phyloP scores from a whole-genome alignment of 2,113 vertebrate genomes.

The Zosterops pallidus region DNA sequence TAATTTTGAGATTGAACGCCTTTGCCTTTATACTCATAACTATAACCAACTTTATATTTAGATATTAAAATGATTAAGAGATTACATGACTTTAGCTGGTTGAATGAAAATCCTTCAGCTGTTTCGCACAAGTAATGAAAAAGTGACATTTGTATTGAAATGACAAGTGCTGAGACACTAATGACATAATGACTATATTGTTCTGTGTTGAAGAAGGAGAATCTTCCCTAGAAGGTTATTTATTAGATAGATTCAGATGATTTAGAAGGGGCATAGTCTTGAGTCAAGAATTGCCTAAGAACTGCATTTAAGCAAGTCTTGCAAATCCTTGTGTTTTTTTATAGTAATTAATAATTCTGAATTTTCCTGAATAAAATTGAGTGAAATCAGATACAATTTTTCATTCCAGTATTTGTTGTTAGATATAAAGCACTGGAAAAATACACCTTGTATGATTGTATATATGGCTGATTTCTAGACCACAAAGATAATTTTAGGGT shows the following conservation, averaged over 20 bases:
- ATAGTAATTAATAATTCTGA: background rate
- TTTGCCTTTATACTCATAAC: background rate
- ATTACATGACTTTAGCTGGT: background rate
- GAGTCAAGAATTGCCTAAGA: background rate
- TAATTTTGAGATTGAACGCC: background rate
- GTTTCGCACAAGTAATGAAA: background rate
- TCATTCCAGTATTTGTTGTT: background rate
- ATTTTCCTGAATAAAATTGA: background rate
- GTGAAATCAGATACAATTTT: background rate
- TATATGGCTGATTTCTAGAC: background rate
- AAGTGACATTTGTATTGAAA: background rate
- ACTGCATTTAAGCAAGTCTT: background rate
- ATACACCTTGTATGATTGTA: background rate
- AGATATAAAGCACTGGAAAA: background rate
- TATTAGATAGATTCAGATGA: background rate
- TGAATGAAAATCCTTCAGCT: background rate
- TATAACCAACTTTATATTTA: background rate
- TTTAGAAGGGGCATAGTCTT: background rate
- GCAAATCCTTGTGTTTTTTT: background rate
- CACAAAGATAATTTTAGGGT: background rate
- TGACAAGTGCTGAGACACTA: background rate
- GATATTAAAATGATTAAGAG: background rate
- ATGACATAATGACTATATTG: background rate
- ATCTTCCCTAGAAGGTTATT: background rate
- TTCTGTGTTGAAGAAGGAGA: background rate